Percentiles rank a stretch among this genome's conserved stretches.
These are phyloP conservation scores for Carposina sasakii DNA, from an alignment of 1,140 invertebrate species.

Conservation along the genomic window DNA sequence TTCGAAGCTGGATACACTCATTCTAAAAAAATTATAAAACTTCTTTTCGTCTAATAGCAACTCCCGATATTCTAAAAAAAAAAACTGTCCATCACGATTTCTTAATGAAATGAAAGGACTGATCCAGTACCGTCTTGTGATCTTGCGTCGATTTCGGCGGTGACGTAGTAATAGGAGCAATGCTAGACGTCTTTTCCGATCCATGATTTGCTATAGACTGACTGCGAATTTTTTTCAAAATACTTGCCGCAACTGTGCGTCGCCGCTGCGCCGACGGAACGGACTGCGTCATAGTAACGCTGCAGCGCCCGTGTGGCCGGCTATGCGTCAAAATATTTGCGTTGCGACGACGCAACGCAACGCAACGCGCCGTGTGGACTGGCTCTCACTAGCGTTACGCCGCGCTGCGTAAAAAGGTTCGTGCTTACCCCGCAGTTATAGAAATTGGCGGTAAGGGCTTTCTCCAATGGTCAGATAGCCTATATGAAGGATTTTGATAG, in stretches of 20 bases:
- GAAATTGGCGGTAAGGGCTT: no score
- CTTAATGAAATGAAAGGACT: slow-evolving; percentile 21
- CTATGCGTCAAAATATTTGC: slow-evolving; percentile 16
- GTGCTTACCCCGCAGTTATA: no score
- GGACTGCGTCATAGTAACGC: slow-evolving; percentile 8
- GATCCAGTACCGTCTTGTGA: slow-evolving; percentile 21
- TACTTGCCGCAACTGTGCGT: slow-evolving; percentile 3
- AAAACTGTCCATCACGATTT: slow-evolving; percentile 15
- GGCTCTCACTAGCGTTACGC: no score
- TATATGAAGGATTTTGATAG: no score
- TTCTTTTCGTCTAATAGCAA: slow-evolving; percentile 25
- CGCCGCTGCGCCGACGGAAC: slow-evolving; percentile 11
- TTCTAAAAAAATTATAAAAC: slow-evolving; percentile 26
- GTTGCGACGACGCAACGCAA: slow-evolving; percentile 15
- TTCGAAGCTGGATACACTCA: slow-evolving; percentile 10
- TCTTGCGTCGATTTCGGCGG: slow-evolving; percentile 25
- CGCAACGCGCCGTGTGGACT: slow-evolving; percentile 15
- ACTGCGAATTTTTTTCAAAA: slow-evolving; percentile 4
- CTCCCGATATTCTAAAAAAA: slow-evolving; percentile 20
- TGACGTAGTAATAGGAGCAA: slow-evolving; percentile 28
- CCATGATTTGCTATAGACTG: slow-evolving; percentile 24
- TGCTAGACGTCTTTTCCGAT: slow-evolving; percentile 27
- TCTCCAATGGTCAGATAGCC: no score
- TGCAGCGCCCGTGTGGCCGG: slow-evolving; percentile 15
- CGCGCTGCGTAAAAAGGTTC: no score